Evolutionary conservation across 2,888 invertebrate genomes (phyloP), one percentile per base, ranked within the genome.

Genomic region (Trachelus troglodyta): DNA sequence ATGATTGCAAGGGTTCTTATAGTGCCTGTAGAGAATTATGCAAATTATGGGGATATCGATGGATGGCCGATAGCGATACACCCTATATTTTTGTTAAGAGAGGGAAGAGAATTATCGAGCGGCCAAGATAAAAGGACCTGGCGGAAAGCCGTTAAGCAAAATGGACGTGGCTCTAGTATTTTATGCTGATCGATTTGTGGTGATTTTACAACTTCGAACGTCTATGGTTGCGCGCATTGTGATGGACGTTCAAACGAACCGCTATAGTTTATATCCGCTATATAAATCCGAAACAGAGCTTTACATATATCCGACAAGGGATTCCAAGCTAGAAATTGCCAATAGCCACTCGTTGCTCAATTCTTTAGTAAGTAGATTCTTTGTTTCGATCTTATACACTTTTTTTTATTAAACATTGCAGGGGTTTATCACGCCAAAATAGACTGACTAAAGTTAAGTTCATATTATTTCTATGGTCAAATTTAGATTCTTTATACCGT

Each of bases 101-200:
- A 56, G 23, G 56, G 2, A 56, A 56, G 56, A 56, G 56, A 56
- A 86, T 86, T 85, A 85, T 87, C 85, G 83, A 79, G 84, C 87
- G 88, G 86, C 81, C 83, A 84, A 87, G 85, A 87, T 88, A 86
- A 88, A 88, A 85, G 87, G 86, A 71, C 71, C 83, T 80, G 77
- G 84, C 82, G 84, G 81, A 85, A 31, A 71, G 80, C 88, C 89
- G 87, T 90, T 90, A 90, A 90, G 83, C 84, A 84, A 85, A 87
- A 85, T 86, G 85, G 82, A 86, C 82, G 86, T 85, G 85, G 85
- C 85, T 82, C 81, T 87, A 23, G 56, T 34, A 86, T 84, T 90
- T 90, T 90, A 88, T 86, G 85, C 88, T 90, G 90, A 90, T 90
- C 90, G 90, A 90, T 90, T 90, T 90, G 90, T 85, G 87, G 88